A percentile compares a stretch with the other conserved stretches of the same genome.
These are phyloP conservation scores for Pipistrellus kuhlii DNA, from an alignment of 2,797 vertebrate species.

Conservation along the genomic window DNA sequence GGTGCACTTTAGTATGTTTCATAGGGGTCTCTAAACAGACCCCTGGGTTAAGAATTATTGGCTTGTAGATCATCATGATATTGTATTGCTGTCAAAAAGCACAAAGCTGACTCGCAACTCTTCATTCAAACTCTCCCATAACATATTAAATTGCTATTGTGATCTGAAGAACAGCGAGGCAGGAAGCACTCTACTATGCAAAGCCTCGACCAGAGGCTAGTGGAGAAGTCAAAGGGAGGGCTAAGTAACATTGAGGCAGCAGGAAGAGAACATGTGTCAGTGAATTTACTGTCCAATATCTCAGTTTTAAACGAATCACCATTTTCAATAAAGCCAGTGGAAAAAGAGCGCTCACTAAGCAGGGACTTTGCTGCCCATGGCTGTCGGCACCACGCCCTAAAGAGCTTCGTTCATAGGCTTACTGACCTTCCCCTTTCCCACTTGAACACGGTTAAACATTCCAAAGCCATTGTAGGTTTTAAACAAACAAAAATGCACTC, in stretches of 20 bases:
- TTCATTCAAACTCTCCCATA: not conserved
- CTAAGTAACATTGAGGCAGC: not conserved
- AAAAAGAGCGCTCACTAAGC: not conserved
- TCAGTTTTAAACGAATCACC: not conserved
- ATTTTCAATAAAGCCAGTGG: not conserved
- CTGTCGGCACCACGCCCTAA: not conserved
- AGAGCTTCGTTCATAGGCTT: not conserved
- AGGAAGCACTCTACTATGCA: not conserved
- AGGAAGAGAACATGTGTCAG: not conserved
- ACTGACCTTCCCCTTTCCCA: not conserved
- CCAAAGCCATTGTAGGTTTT: not conserved
- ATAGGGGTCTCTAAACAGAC: not conserved
- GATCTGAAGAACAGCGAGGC: not conserved
- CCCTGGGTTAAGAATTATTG: not conserved
- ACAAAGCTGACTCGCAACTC: not conserved
- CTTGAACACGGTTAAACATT: not conserved
- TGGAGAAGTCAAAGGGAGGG: not conserved
- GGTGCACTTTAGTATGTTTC: not conserved
- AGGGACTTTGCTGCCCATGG: not conserved
- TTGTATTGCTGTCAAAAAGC: not conserved
- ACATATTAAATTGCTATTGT: not conserved
- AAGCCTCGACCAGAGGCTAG: not conserved
- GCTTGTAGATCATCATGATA: not conserved
- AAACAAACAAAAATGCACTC: not conserved
- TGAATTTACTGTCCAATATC: not conserved